phyloP scores from a whole-genome alignment of 2,888 invertebrate species.

The Temnothorax unifasciatus region DNA sequence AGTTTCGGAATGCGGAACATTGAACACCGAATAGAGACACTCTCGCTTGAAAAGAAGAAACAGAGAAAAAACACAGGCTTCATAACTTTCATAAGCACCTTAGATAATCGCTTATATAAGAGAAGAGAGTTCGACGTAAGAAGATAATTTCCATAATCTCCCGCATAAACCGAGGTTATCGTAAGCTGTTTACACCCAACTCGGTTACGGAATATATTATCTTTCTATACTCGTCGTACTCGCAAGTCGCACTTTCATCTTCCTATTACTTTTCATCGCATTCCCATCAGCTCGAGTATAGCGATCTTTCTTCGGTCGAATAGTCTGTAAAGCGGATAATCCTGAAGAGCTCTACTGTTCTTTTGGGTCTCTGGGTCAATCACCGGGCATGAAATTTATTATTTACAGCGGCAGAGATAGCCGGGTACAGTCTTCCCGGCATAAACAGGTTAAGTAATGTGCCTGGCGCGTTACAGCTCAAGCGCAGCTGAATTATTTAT shows the following conservation, averaged over 20 bases:
- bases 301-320: slow-evolving; percentile 45
- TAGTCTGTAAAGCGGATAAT: slow-evolving; percentile 61
- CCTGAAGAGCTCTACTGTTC: slow-evolving; percentile 44
- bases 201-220: slow-evolving; percentile 25
- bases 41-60: neutral
- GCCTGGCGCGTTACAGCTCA: slow-evolving; percentile 34
- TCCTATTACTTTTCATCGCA: slow-evolving; percentile 55
- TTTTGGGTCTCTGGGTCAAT: slow-evolving; percentile 61
- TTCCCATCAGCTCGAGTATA: slow-evolving; percentile 61
- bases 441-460: slow-evolving; percentile 61
- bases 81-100: neutral
- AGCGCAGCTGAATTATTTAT: slow-evolving; percentile 50
- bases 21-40: neutral
- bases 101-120: slow-evolving; percentile 23
- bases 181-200: slow-evolving; percentile 19
- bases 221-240: slow-evolving; percentile 34
- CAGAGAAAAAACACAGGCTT: neutral
- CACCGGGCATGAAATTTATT: slow-evolving; percentile 58
- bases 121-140: neutral
- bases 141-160: slow-evolving; percentile 28
- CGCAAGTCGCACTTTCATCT: slow-evolving; percentile 34
- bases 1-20: neutral
- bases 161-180: neutral
- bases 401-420: slow-evolving; percentile 44
- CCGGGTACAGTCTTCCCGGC: neutral